Percentiles rank a stretch among this genome's conserved stretches.
phyloP scores from a whole-genome alignment of 1,140 invertebrate species.

The Matsumurasca onukii region DNA sequence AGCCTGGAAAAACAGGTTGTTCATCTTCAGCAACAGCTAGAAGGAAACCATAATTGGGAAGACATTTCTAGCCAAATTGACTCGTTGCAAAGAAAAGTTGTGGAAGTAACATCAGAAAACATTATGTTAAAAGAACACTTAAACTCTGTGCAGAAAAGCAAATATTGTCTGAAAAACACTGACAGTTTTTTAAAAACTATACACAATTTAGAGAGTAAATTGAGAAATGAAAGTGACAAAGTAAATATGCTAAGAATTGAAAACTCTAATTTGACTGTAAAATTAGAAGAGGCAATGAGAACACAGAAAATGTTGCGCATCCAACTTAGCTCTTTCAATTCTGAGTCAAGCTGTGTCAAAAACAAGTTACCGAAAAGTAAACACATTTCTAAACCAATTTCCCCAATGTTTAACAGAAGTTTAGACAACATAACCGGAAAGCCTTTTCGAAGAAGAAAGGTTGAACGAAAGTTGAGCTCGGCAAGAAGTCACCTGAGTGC shows the following conservation, averaged over 20 bases:
- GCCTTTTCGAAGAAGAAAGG: constrained; percentile 1
- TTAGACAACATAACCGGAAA: background rate
- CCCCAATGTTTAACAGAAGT: background rate
- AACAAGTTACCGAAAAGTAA: background rate
- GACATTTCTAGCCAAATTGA: constrained; percentile 3
- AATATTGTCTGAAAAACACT: background rate
- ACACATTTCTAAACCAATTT: background rate
- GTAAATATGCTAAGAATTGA: constrained; percentile 7
- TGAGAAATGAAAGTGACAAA: background rate
- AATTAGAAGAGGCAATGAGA: background rate
- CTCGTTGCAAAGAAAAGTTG: constrained; percentile 16
- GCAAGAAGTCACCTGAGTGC: background rate
- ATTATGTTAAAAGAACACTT: constrained; percentile 10
- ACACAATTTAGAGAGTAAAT: background rate
- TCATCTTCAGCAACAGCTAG: background rate
- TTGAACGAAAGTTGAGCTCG: background rate
- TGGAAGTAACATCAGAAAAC: constrained; percentile 2
- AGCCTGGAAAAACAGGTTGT: constrained; percentile 51
- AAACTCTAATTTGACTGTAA: background rate
- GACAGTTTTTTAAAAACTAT: background rate
- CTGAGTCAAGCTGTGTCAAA: background rate
- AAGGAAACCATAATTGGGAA: background rate
- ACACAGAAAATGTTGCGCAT: background rate
- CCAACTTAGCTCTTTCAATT: background rate
- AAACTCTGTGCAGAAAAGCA: background rate